These are phyloP conservation scores for Hipparchia semele DNA, from an alignment of 2,888 invertebrate species.

Conservation along the genomic window DNA sequence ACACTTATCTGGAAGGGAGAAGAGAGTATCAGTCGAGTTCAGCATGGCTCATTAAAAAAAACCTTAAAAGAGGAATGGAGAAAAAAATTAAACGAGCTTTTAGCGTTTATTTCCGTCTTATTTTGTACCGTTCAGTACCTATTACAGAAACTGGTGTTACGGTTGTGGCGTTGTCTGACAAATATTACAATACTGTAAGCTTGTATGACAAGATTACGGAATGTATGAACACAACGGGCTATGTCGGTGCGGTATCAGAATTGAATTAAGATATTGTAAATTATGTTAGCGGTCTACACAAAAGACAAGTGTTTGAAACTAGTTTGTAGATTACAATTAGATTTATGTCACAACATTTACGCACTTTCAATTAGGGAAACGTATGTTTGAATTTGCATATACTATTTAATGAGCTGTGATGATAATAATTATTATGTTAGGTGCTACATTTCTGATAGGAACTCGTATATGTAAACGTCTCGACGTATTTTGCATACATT, in stretches of 20 bases:
- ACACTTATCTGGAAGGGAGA: too few relatives aligned
- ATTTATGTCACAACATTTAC: slow-evolving; percentile 17
- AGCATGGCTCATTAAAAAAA: too few relatives aligned
- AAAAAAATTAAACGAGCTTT: slow-evolving; percentile 27
- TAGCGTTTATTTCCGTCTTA: slow-evolving; percentile 29
- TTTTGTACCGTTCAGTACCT: slow-evolving; percentile 30
- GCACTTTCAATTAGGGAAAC: not conserved
- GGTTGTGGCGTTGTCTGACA: slow-evolving; percentile 36
- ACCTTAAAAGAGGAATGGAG: slow-evolving; percentile 12
- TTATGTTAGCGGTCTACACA: slow-evolving; percentile 20
- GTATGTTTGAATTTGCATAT: not conserved
- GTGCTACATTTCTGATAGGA: too few relatives aligned
- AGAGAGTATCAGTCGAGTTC: too few relatives aligned
- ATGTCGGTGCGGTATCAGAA: slow-evolving; percentile 27
- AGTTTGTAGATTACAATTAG: slow-evolving; percentile 19
- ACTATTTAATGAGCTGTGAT: too few relatives aligned
- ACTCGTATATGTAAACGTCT: too few relatives aligned
- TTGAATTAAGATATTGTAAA: slow-evolving; percentile 29
- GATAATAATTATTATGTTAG: too few relatives aligned
- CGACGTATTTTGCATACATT: too few relatives aligned
- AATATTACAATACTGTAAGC: slow-evolving; percentile 40
- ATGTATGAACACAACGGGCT: slow-evolving; percentile 35
- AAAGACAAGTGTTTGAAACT: slow-evolving; percentile 13
- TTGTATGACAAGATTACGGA: slow-evolving; percentile 43
- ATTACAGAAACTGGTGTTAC: slow-evolving; percentile 33